Conservation (phyloP, 2,797 vertebrate genomes). For the Gymnoscopelus braueri region DNA sequence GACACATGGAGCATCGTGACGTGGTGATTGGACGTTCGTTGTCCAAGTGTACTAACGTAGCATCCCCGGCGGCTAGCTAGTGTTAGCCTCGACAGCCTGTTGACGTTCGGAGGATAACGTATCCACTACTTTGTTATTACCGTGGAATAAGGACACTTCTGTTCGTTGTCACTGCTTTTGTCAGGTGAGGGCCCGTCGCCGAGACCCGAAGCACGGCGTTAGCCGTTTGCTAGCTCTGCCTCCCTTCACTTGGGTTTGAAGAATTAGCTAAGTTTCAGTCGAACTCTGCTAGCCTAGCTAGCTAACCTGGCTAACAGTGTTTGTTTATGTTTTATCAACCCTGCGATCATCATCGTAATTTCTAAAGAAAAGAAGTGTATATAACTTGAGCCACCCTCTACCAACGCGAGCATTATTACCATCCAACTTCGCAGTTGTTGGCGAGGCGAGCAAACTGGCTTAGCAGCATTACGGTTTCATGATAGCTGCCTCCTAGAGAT, state of each 20-base stretch:
- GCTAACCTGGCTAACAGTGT: no score
- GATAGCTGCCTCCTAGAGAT: no score
- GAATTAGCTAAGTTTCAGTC: background rate
- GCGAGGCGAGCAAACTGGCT: no score
- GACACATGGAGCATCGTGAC: slow-evolving; percentile 60
- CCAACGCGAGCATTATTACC: background rate
- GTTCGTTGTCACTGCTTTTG: slow-evolving; percentile 12
- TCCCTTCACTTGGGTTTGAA: background rate
- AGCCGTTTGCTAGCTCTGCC: background rate
- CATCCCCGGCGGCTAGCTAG: slow-evolving; percentile 4
- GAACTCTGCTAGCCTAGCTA: background rate
- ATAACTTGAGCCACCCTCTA: background rate
- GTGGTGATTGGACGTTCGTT: slow-evolving; percentile 63
- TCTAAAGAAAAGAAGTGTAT: background rate
- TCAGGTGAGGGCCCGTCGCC: slow-evolving; percentile 64
- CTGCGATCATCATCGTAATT: background rate
- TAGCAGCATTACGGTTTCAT: no score
- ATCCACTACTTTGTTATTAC: background rate
- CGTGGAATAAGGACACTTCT: slow-evolving; percentile 1
- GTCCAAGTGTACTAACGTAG: background rate
- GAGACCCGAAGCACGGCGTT: slow-evolving; percentile 32
- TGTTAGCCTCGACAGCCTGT: background rate
- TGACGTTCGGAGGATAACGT: no score
- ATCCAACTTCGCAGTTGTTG: background rate
- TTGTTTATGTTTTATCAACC: background rate